These are phyloP conservation scores for Edolisoma coerulescens DNA, from an alignment of 2,113 vertebrate species.

Conservation along the genomic window DNA sequence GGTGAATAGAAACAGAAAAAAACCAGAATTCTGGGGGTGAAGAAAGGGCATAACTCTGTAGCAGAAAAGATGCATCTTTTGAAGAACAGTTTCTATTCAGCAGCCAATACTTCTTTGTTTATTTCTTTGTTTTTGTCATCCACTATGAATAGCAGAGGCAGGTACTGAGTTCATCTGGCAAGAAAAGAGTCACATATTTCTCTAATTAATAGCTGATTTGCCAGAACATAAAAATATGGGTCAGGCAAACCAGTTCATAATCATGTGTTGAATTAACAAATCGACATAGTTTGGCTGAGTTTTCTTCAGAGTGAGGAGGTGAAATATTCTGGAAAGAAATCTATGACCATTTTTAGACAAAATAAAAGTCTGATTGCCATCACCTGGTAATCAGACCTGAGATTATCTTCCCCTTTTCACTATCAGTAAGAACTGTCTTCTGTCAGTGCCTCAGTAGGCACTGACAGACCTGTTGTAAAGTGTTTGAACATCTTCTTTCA, in stretches of 20 bases:
- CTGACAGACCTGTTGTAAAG: not conserved
- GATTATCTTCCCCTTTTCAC: not conserved
- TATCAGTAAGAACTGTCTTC: not conserved
- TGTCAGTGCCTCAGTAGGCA: not conserved
- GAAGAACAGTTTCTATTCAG: not conserved
- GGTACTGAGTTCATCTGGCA: not conserved
- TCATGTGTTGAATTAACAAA: not conserved
- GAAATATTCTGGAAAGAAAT: not conserved
- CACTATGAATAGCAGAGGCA: not conserved
- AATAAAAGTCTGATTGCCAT: not conserved
- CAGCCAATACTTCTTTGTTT: not conserved
- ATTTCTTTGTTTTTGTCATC: not conserved
- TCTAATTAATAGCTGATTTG: not conserved
- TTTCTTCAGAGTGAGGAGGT: not conserved
- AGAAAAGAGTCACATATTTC: not conserved
- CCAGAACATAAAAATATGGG: not conserved
- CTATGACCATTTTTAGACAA: not conserved
- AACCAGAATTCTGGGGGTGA: not conserved
- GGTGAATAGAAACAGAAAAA: not conserved
- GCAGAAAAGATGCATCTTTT: not conserved
- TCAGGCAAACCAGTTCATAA: not conserved
- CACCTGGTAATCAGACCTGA: not conserved
- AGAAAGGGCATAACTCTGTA: not conserved
- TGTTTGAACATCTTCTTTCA: not conserved
- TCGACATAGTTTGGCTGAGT: not conserved